Percentiles rank a stretch among this genome's conserved stretches.
These are phyloP conservation scores for Grantiella picta DNA, from an alignment of 2,113 vertebrate genomes.

Conservation along the genomic window DNA sequence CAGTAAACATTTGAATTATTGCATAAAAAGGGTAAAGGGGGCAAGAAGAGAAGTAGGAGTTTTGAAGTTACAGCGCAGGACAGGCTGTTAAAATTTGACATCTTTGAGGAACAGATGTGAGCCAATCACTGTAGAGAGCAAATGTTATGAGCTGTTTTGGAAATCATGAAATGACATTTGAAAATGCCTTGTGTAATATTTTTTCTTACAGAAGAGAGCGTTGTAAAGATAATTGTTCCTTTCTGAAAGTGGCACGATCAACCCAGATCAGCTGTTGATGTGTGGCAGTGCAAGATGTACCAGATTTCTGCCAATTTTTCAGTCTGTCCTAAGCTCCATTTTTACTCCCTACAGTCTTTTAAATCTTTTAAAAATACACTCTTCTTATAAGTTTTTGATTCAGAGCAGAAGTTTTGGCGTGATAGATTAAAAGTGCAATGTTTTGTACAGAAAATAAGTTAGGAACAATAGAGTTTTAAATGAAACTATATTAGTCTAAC, in stretches of 20 bases:
- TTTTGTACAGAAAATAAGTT: background rate
- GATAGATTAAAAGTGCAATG: background rate
- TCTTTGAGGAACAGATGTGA: background rate
- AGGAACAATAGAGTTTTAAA: background rate
- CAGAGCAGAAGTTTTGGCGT: background rate
- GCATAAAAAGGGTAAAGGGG: fast-evolving
- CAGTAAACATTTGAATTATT: background rate
- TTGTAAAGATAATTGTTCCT: background rate
- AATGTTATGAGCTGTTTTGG: background rate
- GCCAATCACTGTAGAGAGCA: background rate
- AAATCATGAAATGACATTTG: background rate
- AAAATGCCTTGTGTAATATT: background rate
- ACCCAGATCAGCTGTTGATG: background rate
- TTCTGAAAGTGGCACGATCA: background rate
- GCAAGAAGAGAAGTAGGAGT: background rate
- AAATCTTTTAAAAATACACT: background rate
- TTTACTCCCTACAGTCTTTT: background rate
- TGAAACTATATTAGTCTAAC: background rate
- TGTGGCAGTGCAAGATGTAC: background rate
- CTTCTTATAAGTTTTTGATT: background rate
- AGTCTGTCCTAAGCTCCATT: background rate
- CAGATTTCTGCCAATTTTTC: background rate
- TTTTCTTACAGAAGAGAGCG: background rate
- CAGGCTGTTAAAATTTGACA: background rate
- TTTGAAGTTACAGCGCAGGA: background rate